Percentiles rank a stretch among this genome's conserved stretches.
Conservation (phyloP, 2,797 vertebrate species). For the Chanos chanos region DNA sequence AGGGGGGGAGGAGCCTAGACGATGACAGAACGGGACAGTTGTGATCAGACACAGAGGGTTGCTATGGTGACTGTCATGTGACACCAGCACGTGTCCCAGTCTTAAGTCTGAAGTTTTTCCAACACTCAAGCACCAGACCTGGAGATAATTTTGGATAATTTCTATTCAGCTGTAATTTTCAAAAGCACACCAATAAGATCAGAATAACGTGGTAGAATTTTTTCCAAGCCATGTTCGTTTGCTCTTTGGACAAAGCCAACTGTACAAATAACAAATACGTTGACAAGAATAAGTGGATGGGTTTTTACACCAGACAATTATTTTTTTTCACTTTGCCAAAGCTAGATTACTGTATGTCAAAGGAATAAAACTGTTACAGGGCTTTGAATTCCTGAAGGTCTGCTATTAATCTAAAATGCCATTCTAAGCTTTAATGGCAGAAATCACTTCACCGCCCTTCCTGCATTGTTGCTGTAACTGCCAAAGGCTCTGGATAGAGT, state of each 20-base stretch:
- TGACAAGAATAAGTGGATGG: background rate
- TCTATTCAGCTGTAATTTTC: too few relatives aligned
- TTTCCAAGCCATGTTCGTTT: slow-evolving; percentile 33
- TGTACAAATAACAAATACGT: slow-evolving; percentile 25
- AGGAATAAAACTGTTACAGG: slow-evolving; percentile 12
- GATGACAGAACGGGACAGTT: slow-evolving; percentile 38
- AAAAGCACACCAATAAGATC: background rate
- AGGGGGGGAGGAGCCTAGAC: slow-evolving; percentile 11
- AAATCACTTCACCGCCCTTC: slow-evolving; percentile 15
- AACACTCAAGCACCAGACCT: too few relatives aligned
- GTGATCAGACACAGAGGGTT: slow-evolving; percentile 31
- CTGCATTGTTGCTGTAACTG: slow-evolving; percentile 10
- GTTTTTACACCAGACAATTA: slow-evolving; percentile 12
- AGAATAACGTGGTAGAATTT: slow-evolving; percentile 19
- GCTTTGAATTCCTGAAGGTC: slow-evolving; percentile 21
- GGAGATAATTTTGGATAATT: too few relatives aligned
- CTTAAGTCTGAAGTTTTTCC: slow-evolving; percentile 27
- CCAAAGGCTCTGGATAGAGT: slow-evolving; percentile 12
- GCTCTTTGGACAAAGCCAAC: slow-evolving; percentile 23
- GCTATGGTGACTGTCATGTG: slow-evolving; percentile 31
- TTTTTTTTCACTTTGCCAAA: slow-evolving; percentile 8
- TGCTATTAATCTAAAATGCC: slow-evolving; percentile 24
- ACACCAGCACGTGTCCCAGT: slow-evolving; percentile 34
- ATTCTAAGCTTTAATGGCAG: slow-evolving; percentile 24
- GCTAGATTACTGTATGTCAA: background rate